phyloP scores from a whole-genome alignment of 2,797 vertebrate species.

The Antrozous pallidus region DNA sequence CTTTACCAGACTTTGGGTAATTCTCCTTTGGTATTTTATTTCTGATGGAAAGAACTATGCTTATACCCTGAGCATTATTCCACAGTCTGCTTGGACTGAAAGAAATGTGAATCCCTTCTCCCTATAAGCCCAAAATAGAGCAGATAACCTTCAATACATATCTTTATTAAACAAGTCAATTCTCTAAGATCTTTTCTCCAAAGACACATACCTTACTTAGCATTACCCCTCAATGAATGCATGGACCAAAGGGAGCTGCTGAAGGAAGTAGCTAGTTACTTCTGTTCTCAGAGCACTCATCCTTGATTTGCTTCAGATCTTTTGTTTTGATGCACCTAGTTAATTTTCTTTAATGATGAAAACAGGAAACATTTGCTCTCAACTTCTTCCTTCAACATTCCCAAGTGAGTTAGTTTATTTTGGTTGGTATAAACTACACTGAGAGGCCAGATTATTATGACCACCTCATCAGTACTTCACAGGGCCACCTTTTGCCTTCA shows the following conservation, averaged over 20 bases:
- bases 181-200: constrained; percentile 61
- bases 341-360: constrained; percentile 48
- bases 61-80: constrained; percentile 35
- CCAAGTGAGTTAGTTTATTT: constrained; percentile 20
- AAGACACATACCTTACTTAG: constrained; percentile 43
- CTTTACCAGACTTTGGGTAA: constrained; percentile 4
- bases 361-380: background rate
- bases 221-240: background rate
- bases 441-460: too few species aligned
- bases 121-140: constrained; percentile 46
- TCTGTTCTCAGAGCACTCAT: constrained; percentile 28
- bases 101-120: constrained; percentile 60
- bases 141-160: constrained; percentile 46
- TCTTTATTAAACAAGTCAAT: constrained; percentile 69
- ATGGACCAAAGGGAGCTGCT: background rate
- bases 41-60: background rate
- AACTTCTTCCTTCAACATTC: background rate
- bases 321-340: constrained; percentile 16
- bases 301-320: constrained; percentile 51
- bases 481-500: too few species aligned
- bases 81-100: background rate
- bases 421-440: background rate
- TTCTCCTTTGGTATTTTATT: constrained; percentile 20
- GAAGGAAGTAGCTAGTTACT: constrained; percentile 35
- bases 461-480: too few species aligned